These are phyloP conservation scores for Pyralis farinalis DNA, from an alignment of 2,888 invertebrate genomes.

Conservation along the genomic window DNA sequence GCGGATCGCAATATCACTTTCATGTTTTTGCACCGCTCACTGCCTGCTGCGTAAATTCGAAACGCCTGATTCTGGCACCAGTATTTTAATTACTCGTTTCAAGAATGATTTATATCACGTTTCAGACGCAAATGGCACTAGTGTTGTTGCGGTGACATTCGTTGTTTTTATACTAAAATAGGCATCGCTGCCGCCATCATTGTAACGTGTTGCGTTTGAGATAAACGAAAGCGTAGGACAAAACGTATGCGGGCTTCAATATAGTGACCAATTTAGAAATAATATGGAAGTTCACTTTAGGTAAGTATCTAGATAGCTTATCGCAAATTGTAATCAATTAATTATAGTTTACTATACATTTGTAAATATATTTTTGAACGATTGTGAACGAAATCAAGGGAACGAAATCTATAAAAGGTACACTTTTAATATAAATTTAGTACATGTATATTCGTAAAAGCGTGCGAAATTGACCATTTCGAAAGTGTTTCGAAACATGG, in stretches of 20 bases:
- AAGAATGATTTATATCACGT: constrained; percentile 71
- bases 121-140: constrained; percentile 48
- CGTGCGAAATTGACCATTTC: constrained; percentile 52
- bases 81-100: constrained; percentile 79
- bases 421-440: background rate
- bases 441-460: constrained; percentile 38
- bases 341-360: too few species aligned
- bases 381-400: too few species aligned
- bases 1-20: constrained; percentile 41
- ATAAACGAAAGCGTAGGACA: constrained; percentile 10
- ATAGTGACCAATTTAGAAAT: background rate
- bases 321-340: too few species aligned
- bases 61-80: constrained; percentile 71
- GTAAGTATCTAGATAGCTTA: background rate
- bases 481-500: constrained; percentile 59
- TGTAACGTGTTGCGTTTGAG: constrained; percentile 25
- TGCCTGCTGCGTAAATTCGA: constrained; percentile 53
- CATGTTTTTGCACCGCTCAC: constrained; percentile 37
- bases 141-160: constrained; percentile 34
- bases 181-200: constrained; percentile 22
- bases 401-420: too few species aligned
- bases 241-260: constrained; percentile 8
- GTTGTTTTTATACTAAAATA: constrained; percentile 31
- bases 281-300: background rate
- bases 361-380: too few species aligned